A percentile compares a stretch with the other conserved stretches of the same genome.
phyloP scores from a whole-genome alignment of 2,797 vertebrate genomes.

The Siniperca scherzeri region DNA sequence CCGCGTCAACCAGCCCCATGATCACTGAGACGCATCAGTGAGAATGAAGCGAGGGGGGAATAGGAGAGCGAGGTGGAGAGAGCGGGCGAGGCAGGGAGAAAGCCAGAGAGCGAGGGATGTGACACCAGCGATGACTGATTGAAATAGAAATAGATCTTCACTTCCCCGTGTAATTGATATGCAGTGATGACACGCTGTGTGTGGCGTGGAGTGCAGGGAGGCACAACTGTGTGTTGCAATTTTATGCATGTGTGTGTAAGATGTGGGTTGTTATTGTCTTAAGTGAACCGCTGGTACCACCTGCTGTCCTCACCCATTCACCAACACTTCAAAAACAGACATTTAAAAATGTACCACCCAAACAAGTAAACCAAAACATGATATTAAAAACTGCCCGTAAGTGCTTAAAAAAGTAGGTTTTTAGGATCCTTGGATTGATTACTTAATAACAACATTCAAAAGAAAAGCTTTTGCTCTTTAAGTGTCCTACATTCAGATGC shows the following conservation, averaged over 20 bases:
- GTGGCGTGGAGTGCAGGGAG: slow-evolving; percentile 41
- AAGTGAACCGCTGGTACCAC: slow-evolving; percentile 12
- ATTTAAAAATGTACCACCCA: slow-evolving; percentile 18
- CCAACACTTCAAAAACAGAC: slow-evolving; percentile 17
- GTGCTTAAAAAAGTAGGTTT: neutral
- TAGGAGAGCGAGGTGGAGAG: slow-evolving; percentile 3
- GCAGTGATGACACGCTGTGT: slow-evolving; percentile 67
- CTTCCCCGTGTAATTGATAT: slow-evolving; percentile 80
- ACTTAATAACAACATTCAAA: slow-evolving; percentile 14
- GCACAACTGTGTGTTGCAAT: slow-evolving; percentile 53
- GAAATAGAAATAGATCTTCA: slow-evolving; percentile 81
- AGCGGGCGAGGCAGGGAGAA: slow-evolving; percentile 33
- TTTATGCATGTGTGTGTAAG: slow-evolving; percentile 34
- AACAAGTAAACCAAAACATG: neutral
- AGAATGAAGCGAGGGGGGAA: slow-evolving; percentile 54
- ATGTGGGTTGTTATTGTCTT: slow-evolving; percentile 17
- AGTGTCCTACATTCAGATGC: slow-evolving; percentile 48
- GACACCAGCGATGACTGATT: slow-evolving; percentile 79
- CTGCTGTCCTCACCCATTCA: slow-evolving; percentile 30
- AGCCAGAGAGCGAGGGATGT: slow-evolving; percentile 63
- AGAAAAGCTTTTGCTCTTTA: slow-evolving; percentile 33
- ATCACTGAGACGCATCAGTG: slow-evolving; percentile 51
- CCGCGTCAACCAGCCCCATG: slow-evolving; percentile 26
- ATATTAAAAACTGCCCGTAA: neutral
- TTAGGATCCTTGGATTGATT: slow-evolving; percentile 3